These are phyloP conservation scores for Ischnus inquisitorius DNA, from an alignment of 2,888 invertebrate genomes.

Conservation along the genomic window DNA sequence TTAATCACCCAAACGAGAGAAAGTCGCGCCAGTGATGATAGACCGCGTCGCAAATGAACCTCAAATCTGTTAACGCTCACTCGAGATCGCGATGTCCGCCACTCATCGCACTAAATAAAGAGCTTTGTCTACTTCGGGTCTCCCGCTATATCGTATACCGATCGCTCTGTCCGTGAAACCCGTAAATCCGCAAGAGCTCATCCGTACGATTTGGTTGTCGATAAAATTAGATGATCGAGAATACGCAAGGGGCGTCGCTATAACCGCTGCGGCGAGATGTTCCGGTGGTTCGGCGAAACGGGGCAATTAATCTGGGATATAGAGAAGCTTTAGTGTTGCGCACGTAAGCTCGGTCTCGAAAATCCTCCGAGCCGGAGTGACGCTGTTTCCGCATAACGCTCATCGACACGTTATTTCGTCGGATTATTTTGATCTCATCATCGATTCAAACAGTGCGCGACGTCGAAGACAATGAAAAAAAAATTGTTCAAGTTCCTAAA, in stretches of 20 bases:
- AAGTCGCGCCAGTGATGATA: too few relatives aligned
- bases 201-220: conserved; percentile 30
- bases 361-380: background rate
- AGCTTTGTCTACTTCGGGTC: conserved; percentile 7
- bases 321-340: conserved; percentile 28
- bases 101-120: conserved; percentile 56
- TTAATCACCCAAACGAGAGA: too few relatives aligned
- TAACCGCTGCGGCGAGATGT: conserved; percentile 26
- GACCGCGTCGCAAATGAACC: too few relatives aligned
- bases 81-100: background rate
- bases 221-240: conserved; percentile 48
- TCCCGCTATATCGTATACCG: conserved; percentile 19
- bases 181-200: conserved; percentile 26
- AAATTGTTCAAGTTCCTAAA: background rate
- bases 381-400: conserved; percentile 4
- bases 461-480: background rate
- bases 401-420: conserved; percentile 6
- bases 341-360: background rate
- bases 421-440: background rate
- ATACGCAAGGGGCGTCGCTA: conserved; percentile 26
- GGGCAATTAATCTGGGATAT: conserved; percentile 51
- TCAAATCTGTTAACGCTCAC: too few relatives aligned
- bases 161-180: conserved; percentile 3
- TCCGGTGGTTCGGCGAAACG: conserved; percentile 30
- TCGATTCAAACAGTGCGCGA: background rate